Conservation (phyloP, 1,140 invertebrate species). For the Alviniconcha marisindica region DNA sequence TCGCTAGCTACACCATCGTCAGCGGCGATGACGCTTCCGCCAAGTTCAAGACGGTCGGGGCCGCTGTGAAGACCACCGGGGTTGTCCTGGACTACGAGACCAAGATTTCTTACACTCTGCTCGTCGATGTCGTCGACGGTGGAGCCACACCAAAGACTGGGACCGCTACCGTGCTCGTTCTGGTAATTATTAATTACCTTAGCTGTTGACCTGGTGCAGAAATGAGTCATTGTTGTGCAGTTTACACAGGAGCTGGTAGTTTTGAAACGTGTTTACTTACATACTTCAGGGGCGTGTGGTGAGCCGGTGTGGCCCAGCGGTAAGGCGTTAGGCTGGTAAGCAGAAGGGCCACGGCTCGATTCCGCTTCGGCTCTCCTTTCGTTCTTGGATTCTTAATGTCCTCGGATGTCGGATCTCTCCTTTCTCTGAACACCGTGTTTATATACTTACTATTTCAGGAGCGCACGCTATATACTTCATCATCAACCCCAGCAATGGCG, state of each 20-base stretch:
- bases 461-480: constrained; percentile 32
- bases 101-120: constrained; percentile 32
- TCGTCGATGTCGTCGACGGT: constrained; percentile 44
- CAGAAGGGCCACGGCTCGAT: no score
- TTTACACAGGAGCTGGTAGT: no score
- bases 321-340: no score
- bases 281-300: no score
- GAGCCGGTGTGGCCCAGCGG: no score
- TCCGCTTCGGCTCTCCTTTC: not conserved
- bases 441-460: not conserved
- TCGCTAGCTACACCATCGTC: constrained; percentile 42
- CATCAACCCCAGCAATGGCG: constrained; percentile 47
- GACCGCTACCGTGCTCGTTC: constrained; percentile 42
- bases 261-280: no score
- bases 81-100: constrained; percentile 37
- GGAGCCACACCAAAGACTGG: constrained; percentile 43
- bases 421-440: not conserved
- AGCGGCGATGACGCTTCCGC: constrained; percentile 44
- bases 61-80: constrained; percentile 7
- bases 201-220: no score
- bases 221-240: no score
- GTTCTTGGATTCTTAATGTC: not conserved
- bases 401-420: not conserved
- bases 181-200: no score
- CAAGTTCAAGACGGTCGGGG: constrained; percentile 29